phyloP scores from a whole-genome alignment of 1,140 invertebrate genomes.

The Drosophila ercepeae region DNA sequence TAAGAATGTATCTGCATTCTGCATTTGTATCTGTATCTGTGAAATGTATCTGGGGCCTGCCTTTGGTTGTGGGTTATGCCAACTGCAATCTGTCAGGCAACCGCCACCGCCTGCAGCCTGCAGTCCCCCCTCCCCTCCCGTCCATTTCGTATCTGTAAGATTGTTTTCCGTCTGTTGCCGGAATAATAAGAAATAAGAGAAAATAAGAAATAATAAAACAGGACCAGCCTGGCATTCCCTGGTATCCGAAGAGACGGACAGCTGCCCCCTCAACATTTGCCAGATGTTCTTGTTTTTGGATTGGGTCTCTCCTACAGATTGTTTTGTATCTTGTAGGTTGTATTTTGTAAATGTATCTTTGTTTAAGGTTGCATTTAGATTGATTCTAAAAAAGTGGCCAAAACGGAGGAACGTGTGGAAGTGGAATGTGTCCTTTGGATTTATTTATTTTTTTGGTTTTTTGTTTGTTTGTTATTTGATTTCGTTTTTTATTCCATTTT shows the following conservation, averaged over 20 bases:
- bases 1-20: not conserved
- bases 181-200: conserved; percentile 5
- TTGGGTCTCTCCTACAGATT: conserved; percentile 47
- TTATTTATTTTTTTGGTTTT: conserved; percentile 26
- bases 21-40: not conserved
- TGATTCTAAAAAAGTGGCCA: conserved; percentile 15
- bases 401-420: not conserved
- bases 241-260: conserved; percentile 36
- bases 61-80: conserved; percentile 58
- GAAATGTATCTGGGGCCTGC: not conserved
- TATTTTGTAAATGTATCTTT: conserved; percentile 10
- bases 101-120: too few relatives aligned
- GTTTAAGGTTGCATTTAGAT: conserved; percentile 22
- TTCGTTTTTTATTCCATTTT: too few relatives aligned
- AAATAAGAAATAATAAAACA: conserved; percentile 9
- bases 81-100: conserved; percentile 51
- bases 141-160: not conserved
- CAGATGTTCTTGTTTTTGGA: conserved; percentile 46
- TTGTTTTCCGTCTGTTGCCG: conserved; percentile 1
- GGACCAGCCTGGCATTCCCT: conserved; percentile 2
- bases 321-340: conserved; percentile 71
- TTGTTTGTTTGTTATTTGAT: conserved; percentile 24
- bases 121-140: not conserved
- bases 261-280: conserved; percentile 74
- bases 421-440: conserved; percentile 6